Conservation (phyloP, 2,888 invertebrate genomes). For the Nemoura dubitans region DNA sequence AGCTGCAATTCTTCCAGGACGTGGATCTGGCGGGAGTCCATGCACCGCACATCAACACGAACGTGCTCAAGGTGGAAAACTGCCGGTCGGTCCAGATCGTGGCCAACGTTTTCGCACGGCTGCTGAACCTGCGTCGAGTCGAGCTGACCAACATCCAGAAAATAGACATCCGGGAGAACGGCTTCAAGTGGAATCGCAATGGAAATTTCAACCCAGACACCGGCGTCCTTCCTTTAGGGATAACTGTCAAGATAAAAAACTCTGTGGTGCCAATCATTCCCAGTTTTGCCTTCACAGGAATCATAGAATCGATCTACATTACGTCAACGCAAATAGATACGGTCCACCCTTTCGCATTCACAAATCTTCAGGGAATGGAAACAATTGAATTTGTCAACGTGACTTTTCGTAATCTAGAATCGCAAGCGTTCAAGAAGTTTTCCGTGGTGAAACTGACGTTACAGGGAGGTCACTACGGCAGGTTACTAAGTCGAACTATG, state of each 20-base stretch:
- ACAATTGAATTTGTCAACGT: constrained; percentile 28
- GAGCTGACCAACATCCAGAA: constrained; percentile 70
- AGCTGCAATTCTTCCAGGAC: background rate
- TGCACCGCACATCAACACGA: constrained; percentile 64
- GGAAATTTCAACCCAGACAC: constrained; percentile 55
- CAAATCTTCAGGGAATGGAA: constrained; percentile 64
- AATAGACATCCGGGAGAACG: constrained; percentile 69
- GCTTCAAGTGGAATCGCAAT: constrained; percentile 65
- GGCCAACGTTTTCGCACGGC: constrained; percentile 67
- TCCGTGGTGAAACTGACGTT: constrained; percentile 72
- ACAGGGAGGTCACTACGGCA: constrained; percentile 68
- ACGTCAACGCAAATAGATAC: constrained; percentile 68
- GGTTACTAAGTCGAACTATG: constrained; percentile 75
- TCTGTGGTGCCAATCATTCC: constrained; percentile 58
- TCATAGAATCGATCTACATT: constrained; percentile 74
- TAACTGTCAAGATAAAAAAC: constrained; percentile 61
- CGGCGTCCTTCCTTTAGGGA: constrained; percentile 56
- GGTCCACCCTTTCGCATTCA: constrained; percentile 77
- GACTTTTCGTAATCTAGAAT: constrained; percentile 61
- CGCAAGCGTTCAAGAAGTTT: constrained; percentile 83
- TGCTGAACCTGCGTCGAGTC: constrained; percentile 70
- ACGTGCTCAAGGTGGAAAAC: constrained; percentile 71
- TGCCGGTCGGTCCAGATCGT: constrained; percentile 71
- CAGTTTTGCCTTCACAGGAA: constrained; percentile 73
- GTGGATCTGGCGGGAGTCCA: constrained; percentile 67